phyloP scores from a whole-genome alignment of 2,797 vertebrate species.

The Darevskia nairensis region DNA sequence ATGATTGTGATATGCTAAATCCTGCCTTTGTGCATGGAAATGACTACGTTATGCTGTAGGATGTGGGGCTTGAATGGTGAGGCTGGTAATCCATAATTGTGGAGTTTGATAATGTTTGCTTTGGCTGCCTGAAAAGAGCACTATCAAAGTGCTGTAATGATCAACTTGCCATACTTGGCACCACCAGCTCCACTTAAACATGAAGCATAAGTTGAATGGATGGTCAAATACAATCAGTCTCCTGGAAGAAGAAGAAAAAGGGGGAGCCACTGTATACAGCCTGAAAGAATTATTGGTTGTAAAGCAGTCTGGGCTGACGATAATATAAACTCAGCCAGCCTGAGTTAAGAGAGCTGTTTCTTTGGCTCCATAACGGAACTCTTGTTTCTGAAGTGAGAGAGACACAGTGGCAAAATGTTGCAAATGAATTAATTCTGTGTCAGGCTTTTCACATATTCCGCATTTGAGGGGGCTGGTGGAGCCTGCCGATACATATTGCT shows the following conservation, averaged over 20 bases:
- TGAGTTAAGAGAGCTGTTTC: conserved; percentile 41
- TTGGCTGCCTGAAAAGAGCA: conserved; percentile 59
- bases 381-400: conserved; percentile 58
- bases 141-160: conserved; percentile 66
- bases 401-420: conserved; percentile 28
- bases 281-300: conserved; percentile 61
- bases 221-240: conserved; percentile 51
- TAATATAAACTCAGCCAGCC: conserved; percentile 54
- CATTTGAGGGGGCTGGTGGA: conserved; percentile 21
- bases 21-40: conserved; percentile 62
- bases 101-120: conserved; percentile 58
- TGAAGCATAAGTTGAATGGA: conserved; percentile 50
- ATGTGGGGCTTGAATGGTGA: conserved; percentile 60
- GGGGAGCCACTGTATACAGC: conserved; percentile 42
- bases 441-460: neutral
- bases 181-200: conserved; percentile 25
- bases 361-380: conserved; percentile 43
- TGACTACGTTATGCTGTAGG: conserved; percentile 65
- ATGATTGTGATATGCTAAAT: conserved; percentile 60
- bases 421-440: conserved; percentile 38
- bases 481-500: neutral
- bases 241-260: conserved; percentile 47
- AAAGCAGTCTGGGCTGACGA: conserved; percentile 57
- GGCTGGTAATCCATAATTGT: conserved; percentile 67
- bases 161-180: conserved; percentile 59